phyloP scores from a whole-genome alignment of 1,140 invertebrate genomes.

The Lepidurus couesii region DNA sequence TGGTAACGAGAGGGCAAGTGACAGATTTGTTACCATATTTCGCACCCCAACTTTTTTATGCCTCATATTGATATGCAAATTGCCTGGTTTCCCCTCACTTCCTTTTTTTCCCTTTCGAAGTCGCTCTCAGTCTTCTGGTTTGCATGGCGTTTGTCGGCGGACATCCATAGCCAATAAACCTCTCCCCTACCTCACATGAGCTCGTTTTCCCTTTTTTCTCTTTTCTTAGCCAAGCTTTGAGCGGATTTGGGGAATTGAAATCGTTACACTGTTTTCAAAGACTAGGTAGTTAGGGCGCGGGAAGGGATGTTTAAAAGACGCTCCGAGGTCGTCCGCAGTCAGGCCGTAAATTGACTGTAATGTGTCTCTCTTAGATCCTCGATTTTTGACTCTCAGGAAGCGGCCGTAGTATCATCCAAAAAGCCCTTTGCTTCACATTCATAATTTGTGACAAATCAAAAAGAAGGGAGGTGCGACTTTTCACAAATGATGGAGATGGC shows the following conservation, averaged over 20 bases:
- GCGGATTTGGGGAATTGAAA: slow-evolving; percentile 21
- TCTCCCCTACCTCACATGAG: background rate
- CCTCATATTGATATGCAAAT: background rate
- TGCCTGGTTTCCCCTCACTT: background rate
- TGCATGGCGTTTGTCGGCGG: slow-evolving; percentile 12
- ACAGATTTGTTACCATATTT: slow-evolving; percentile 22
- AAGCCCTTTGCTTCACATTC: background rate
- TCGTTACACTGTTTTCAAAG: slow-evolving; percentile 16
- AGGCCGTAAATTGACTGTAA: slow-evolving; percentile 13
- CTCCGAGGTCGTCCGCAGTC: background rate
- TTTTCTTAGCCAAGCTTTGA: background rate
- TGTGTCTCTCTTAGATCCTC: slow-evolving; percentile 11
- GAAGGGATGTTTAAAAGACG: slow-evolving; percentile 15
- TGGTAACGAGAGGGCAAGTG: slow-evolving; percentile 20
- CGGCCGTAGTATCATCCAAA: background rate
- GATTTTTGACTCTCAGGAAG: background rate
- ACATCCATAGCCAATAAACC: slow-evolving; percentile 22
- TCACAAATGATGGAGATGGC: slow-evolving; percentile 17
- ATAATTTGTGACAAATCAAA: slow-evolving; percentile 16
- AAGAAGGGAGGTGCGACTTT: background rate
- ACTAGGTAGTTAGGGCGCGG: background rate
- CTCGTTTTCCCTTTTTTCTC: background rate
- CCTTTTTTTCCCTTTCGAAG: background rate
- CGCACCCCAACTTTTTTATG: slow-evolving; percentile 1
- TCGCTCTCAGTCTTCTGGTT: slow-evolving; percentile 7